Evolutionary conservation across 2,113 vertebrate species (phyloP), one percentile per base, ranked within the genome.

Genomic region (Neolamprologus kungweensis): DNA sequence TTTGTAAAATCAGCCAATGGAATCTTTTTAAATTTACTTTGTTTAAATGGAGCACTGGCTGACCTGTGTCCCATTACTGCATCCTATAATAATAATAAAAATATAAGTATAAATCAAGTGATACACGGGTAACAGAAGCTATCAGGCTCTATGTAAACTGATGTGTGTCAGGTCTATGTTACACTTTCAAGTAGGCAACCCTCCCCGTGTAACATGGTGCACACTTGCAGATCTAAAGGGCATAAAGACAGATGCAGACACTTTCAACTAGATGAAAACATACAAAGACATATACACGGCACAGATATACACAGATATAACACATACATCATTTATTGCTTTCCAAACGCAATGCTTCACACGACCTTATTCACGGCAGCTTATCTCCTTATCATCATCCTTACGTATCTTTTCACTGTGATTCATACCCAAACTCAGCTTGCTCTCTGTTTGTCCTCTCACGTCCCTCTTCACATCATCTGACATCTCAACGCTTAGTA

Each of bases 361-460:
- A 31, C 4, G 9, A 63, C 37, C 47, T 26, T 9, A 10, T 9
- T 35, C 14, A 40, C 31, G 45, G 21, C 23, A 51, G 31, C 54
- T 16, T 40, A 81, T 80, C 40, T 28, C 53, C 71, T 47, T 26
- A 71, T 93, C 82, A 47, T 50, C 82, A 65, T 90, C 68, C 26
- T 73, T 14, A 81, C 85, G 51, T 55, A 47, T 54, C 28, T 53
- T 82, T 45, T 81, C 81, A 33, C 14, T 26, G 16, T 40, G 73
- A 50, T 51, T 78, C 23, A 78, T n/a, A 78, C 23, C 37, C 13
- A 45, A 13, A 37, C 85, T 78, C 28, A 9, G 87, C 33, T 83
- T 78, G 33, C 40, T 3, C 51, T 80, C 81, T 21, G 4, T 81
- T 75, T 9, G 54, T 85, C 57, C 40, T 50, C 51, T 63, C 37